Percentiles rank a stretch among this genome's conserved stretches.
Evolutionary conservation across 1,140 invertebrate species (phyloP).

Genomic region (Cardiocondyla obscurior): DNA sequence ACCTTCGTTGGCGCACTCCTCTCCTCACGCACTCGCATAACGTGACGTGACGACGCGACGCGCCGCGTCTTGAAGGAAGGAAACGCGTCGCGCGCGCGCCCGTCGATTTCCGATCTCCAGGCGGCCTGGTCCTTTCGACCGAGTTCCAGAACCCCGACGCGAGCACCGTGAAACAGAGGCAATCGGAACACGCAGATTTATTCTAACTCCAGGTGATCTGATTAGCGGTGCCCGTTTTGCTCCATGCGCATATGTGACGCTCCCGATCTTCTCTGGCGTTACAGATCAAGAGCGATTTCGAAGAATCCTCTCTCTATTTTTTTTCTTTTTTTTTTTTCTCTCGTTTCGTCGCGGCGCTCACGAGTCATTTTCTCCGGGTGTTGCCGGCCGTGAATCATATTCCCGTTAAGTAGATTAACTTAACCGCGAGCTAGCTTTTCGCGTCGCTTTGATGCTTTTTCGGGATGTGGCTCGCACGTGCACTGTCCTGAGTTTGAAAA

Average conservation of each 20-base stretch:
- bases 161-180: too few species aligned
- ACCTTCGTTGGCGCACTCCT: slow-evolving; percentile 23
- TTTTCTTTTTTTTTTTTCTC: background rate
- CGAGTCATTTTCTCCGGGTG: background rate
- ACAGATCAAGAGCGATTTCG: background rate
- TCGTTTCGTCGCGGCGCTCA: background rate
- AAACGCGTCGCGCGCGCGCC: slow-evolving; percentile 23
- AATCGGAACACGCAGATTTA: too few species aligned
- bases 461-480: background rate
- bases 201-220: too few species aligned
- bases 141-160: too few species aligned
- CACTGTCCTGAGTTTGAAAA: background rate
- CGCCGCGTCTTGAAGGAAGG: background rate
- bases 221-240: too few species aligned
- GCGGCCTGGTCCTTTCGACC: background rate
- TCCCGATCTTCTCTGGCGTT: too few species aligned
- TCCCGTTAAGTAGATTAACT: background rate
- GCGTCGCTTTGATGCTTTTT: background rate
- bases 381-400: background rate
- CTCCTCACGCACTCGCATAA: background rate
- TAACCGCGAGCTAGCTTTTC: background rate
- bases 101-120: slow-evolving; percentile 35
- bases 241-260: too few species aligned
- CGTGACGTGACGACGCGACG: slow-evolving; percentile 31
- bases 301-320: background rate